Evolutionary conservation across 2,888 invertebrate genomes (phyloP), one percentile per base, ranked within the genome.

Genomic region (Itoplectis maculator): DNA sequence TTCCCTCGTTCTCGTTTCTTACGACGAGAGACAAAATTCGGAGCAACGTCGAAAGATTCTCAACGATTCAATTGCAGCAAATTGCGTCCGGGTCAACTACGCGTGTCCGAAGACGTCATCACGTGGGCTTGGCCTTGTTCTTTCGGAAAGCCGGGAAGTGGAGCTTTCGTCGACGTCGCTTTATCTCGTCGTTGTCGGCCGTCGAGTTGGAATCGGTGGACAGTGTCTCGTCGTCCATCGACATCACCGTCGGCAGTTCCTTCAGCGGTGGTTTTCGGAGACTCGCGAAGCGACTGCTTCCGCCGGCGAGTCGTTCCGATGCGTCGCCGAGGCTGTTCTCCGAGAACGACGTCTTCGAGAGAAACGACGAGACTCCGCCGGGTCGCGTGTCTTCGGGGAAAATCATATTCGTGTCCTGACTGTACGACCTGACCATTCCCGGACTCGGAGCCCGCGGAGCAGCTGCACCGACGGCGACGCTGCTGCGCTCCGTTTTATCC

Each of bases 131-230:
- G 69, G 94, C 93, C 88, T 95, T 95, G 61, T 94, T 92, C 87
- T 95, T 95, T 90, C 95, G 95, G 89, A 96, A 96, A 0, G 89
- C 92, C 51, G 95, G 95, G 81, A 96, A 95, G 86, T 95, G 94
- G 73, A 96, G 94, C 88, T 96, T 94, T 59, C 96, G 94, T 84
- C 94, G 94, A 82, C 95, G 94, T 47, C 95, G 95, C 75, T 95
- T 93, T 18, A 93, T 89, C 85, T 94, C 95, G 88, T 96, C 96
- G 84, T 92, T 91, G 77, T 96, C 96, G 88, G 95, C 93, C 5
- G 95, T 93, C 0, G 96, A 96, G 85, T 93, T 93, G 0, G 96
- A 96, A 89, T 96, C 96, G 0, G 96, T 96, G 0, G 96, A 96
- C 79, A 94, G 93, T 15, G 94, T 93, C 86, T 96, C 96, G 84